Percentiles rank a stretch among this genome's conserved stretches.
Conservation (phyloP, 2,113 vertebrate species). For the Macrotis lagotis region DNA sequence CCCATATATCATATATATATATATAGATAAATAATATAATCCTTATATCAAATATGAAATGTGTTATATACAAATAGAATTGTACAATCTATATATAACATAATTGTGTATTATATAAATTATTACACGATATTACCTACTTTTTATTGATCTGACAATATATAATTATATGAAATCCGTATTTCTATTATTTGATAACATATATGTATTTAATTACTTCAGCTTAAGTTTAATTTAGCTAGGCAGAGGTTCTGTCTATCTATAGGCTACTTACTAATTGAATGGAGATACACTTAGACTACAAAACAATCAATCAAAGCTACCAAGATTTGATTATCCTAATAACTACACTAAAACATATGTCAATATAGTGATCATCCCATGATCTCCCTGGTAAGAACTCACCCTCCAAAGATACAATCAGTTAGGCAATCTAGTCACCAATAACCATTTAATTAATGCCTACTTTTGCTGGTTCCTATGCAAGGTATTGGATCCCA, state of each 20-base stretch:
- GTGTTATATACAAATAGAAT: too few relatives aligned
- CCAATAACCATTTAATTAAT: background rate
- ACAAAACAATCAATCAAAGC: background rate
- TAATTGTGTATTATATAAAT: too few relatives aligned
- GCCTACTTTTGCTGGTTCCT: background rate
- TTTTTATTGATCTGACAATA: background rate
- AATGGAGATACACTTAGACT: background rate
- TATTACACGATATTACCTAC: too few relatives aligned
- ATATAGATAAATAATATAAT: background rate
- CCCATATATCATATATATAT: background rate
- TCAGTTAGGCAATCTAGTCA: background rate
- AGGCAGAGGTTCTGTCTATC: background rate
- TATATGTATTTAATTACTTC: background rate
- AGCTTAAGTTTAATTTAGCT: background rate
- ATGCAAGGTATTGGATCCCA: background rate
- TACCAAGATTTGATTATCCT: background rate
- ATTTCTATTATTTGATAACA: background rate
- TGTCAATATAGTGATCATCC: background rate
- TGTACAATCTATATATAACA: background rate
- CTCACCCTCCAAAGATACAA: background rate
- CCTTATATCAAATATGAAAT: too few relatives aligned
- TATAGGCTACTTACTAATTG: background rate
- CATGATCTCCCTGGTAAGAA: background rate
- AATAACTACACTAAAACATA: background rate
- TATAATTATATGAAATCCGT: background rate